Evolutionary conservation across 2,797 vertebrate genomes (phyloP), one percentile per base, ranked within the genome.

Genomic region (Melanotaenia boesemani): DNA sequence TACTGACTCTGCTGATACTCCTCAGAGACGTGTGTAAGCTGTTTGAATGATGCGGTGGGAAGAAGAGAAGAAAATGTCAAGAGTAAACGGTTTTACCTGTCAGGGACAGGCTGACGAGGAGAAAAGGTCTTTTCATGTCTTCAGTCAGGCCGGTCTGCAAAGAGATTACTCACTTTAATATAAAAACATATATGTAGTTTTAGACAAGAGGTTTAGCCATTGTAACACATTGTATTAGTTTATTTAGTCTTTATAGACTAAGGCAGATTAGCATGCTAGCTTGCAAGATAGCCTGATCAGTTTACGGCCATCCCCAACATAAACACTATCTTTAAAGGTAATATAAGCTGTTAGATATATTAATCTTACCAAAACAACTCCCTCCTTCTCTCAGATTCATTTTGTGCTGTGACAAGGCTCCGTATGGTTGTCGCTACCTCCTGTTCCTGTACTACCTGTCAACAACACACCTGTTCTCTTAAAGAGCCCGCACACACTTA

Each of bases 91-190:
- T 72, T 76, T 84, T 93, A 95, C 95, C 93, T 93, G 92, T 78
- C 77, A 93, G 79, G 4, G 60, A 70, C 77, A 93, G 58, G 71
- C 84, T 37, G 81, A 82, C 62, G 67, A 76, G 72, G 32, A 86
- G 76, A 74, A 83, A 52, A 62, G 71, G 76, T 70, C 7, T 66
- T 55, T 74, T 93, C 95, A 95, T 95, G 76, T 90, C 89, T 74
- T 92, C 92, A 92, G 84, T 90, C 89, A 56, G 89, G 86, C 84
- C 70, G 66, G 32, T 76, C 93, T 93, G 80, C 1, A 3, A 71
- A 76, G 37, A 70, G n/a, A 84, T 60, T 16, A 36, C 32, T 67
- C 20, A 3, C 5, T 66, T 74, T 30, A 72, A 50, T 46, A 37
- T 20, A 8, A 6, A 48, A 24, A 30, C 28, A 30, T 30, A 30